Conservation (phyloP, 23 tunicate genomes). For the Clavelina lepadiformis region DNA sequence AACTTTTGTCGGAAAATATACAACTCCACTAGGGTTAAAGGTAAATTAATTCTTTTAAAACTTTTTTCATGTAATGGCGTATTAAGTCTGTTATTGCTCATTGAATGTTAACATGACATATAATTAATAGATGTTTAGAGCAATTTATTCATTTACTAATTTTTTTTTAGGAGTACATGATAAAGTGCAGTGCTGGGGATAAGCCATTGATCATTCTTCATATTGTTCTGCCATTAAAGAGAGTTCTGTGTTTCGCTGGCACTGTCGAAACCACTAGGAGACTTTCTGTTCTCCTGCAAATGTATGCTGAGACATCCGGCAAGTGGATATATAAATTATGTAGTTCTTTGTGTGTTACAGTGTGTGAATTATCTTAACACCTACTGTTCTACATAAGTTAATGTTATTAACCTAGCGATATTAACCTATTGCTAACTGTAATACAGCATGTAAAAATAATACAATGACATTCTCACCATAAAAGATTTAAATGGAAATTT, state of each 20-base stretch:
- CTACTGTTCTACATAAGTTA: too few relatives aligned
- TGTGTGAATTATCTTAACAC: too few relatives aligned
- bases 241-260: conserved; percentile 59
- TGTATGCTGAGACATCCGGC: conserved; percentile 26
- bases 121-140: too few relatives aligned
- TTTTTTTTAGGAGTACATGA: conserved; percentile 42
- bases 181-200: conserved; percentile 18
- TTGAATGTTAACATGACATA: too few relatives aligned
- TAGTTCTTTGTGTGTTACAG: conserved; percentile 7
- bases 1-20: conserved; percentile 26
- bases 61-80: too few relatives aligned
- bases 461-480: too few relatives aligned
- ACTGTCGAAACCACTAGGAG: conserved; percentile 39
- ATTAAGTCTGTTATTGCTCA: neutral
- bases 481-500: too few relatives aligned
- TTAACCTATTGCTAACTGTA: too few relatives aligned
- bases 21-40: conserved; percentile 38
- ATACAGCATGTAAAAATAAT: too few relatives aligned
- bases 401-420: too few relatives aligned
- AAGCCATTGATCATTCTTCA: conserved; percentile 39
- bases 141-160: too few relatives aligned
- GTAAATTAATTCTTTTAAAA: conserved; percentile 13
- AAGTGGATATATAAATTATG: neutral
- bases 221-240: conserved; percentile 11
- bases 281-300: conserved; percentile 27